Evolutionary conservation across 1,140 invertebrate genomes (phyloP).

Genomic region (Harpegnathos saltator): DNA sequence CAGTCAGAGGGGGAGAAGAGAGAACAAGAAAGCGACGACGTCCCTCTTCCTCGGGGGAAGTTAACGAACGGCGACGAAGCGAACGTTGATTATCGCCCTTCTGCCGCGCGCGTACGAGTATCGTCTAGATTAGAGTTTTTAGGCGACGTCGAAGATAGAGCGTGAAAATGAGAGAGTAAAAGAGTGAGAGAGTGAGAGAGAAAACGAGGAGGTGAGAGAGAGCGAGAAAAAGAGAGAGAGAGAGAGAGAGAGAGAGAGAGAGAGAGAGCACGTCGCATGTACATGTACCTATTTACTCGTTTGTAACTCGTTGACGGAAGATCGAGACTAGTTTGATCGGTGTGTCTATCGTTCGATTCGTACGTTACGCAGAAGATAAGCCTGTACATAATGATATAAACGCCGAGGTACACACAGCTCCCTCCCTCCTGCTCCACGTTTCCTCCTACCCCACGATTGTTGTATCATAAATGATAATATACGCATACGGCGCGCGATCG

Average conservation of each 20-base stretch:
- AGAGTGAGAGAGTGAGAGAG: too few relatives aligned
- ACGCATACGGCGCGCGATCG: conserved; percentile 53
- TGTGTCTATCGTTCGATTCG: conserved; percentile 61
- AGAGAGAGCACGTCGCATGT: conserved; percentile 42
- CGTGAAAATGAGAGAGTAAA: background rate
- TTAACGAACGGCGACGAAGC: background rate
- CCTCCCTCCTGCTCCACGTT: conserved; percentile 54
- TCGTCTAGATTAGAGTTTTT: conserved; percentile 62
- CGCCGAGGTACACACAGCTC: conserved; percentile 67
- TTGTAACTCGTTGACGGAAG: conserved; percentile 53
- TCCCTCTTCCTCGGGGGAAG: too few relatives aligned
- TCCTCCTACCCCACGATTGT: conserved; percentile 12
- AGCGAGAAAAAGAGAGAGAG: too few relatives aligned
- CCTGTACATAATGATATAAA: conserved; percentile 67
- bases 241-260: too few relatives aligned
- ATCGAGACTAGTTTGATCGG: conserved; percentile 56
- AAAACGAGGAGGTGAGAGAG: too few relatives aligned
- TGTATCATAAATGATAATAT: conserved; percentile 69
- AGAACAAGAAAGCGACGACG: background rate
- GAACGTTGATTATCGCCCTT: conserved; percentile 21
- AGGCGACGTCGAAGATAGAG: conserved; percentile 34
- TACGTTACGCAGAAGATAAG: conserved; percentile 44
- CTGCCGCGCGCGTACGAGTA: conserved; percentile 48
- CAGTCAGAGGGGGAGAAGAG: background rate
- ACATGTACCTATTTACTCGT: conserved; percentile 65